Conservation (phyloP, 2,113 vertebrate species). For the Pogona vitticeps region DNA sequence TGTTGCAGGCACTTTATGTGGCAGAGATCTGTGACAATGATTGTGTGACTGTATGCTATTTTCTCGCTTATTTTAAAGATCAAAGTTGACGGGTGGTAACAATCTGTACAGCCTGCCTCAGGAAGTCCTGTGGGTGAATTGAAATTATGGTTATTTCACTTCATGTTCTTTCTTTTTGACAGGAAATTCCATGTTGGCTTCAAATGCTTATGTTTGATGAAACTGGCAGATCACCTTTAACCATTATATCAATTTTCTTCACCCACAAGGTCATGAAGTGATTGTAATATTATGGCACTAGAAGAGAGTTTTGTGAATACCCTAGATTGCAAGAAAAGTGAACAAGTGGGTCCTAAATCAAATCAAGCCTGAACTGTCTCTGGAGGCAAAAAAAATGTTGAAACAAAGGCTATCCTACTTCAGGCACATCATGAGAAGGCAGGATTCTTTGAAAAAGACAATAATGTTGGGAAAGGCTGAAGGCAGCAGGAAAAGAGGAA, state of each 20-base stretch:
- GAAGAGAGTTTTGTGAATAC: too few relatives aligned
- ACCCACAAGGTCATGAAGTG: background rate
- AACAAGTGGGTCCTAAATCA: too few relatives aligned
- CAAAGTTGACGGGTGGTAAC: background rate
- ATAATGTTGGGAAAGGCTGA: too few relatives aligned
- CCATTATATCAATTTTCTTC: background rate
- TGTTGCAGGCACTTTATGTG: constrained; percentile 39
- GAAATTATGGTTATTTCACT: background rate
- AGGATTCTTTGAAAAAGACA: too few relatives aligned
- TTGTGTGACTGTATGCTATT: background rate
- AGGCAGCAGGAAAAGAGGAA: too few relatives aligned
- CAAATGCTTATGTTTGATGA: background rate
- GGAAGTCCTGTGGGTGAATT: background rate
- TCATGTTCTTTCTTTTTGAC: background rate
- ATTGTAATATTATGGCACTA: too few relatives aligned
- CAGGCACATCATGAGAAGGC: too few relatives aligned
- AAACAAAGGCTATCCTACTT: too few relatives aligned
- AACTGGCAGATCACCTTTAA: background rate
- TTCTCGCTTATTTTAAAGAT: background rate
- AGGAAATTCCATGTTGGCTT: background rate
- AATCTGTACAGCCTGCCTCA: background rate
- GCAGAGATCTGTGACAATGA: constrained; percentile 19
- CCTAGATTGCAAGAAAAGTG: too few relatives aligned
- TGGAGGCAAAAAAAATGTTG: too few relatives aligned
- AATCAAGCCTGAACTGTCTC: too few relatives aligned